Base-by-base conservation (phyloP, 2,113 vertebrate genomes). In the Uropsilus gracilis region DNA sequence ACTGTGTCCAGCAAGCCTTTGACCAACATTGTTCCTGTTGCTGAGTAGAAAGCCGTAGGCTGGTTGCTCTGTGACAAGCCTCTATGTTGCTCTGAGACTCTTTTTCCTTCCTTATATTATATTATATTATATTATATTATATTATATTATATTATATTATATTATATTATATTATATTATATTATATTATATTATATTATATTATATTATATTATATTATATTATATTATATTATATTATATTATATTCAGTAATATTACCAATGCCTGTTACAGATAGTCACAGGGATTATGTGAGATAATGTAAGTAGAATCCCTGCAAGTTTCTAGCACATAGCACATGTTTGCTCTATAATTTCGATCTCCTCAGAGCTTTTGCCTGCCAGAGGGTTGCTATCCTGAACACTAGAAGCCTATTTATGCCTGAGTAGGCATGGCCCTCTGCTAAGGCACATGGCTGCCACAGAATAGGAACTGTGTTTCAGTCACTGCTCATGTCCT, bases 21-120 rank as follows among this genome's bases (percentile, higher is more conserved):
- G 2, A 10, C 46, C 14, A 24, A 4, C 39, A 9, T 4, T 12
- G 5, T 39, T 0, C 12, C 14, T 9, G 17, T 7, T 8, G 59
- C 61, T 10, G 50, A 37, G 22, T 5, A 17, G 34, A 16, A 69
- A 73, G 84, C 11, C 24, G 6, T 1, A 1, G 1, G 30, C 69
- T 2, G 3, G 18, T 14, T 14, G 64, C 42, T 71, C 53, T 30
- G 14, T 8, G 64, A 22, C n/a, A 32, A 37, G 22, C 18, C 50
- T 63, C 16, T n/a, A 13, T 34, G 18, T 44, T 16, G 11, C 55
- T 30, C 7, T 12, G 55, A 32, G 16, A 46, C 66, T 55, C 66
- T 42, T 75, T 73, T 83, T 37, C 44, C 55, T 6, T 9, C 10
- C 28, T 22, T 26, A 30, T 61, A 26, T n/a, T n/a, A n/a, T n/a